Evolutionary conservation across 2,113 vertebrate species (phyloP).

Genomic region (Serinus canaria): DNA sequence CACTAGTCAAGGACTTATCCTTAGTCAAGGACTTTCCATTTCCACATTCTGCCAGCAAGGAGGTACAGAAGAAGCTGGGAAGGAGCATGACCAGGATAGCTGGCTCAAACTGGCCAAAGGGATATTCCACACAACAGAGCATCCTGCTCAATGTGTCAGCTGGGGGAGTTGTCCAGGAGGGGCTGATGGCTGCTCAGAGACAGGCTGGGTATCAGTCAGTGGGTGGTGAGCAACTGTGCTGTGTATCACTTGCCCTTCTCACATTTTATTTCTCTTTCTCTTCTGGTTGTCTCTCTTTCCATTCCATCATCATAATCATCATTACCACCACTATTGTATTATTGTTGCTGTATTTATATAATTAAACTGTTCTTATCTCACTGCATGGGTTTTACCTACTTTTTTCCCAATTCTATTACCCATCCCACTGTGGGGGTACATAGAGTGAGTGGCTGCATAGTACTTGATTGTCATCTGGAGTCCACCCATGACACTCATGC

Average conservation of each 20-base stretch:
- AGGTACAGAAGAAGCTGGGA: neutral
- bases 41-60: neutral
- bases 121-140: neutral
- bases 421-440: accelerated
- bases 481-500: neutral
- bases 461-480: neutral
- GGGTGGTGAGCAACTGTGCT: neutral
- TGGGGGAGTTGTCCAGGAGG: neutral
- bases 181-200: neutral
- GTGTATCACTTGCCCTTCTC: neutral
- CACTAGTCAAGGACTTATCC: neutral
- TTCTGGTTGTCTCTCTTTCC: neutral
- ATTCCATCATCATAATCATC: neutral
- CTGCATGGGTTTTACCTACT: neutral
- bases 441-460: neutral
- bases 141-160: neutral
- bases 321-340: neutral
- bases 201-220: neutral
- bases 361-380: neutral
- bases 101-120: neutral
- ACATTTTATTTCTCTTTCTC: neutral
- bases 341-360: neutral
- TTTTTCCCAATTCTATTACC: neutral
- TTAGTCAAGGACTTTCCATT: neutral
- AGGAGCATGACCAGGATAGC: neutral